Base-by-base conservation (phyloP, 2,113 vertebrate species). In the Seriola quinqueradiata region DNA sequence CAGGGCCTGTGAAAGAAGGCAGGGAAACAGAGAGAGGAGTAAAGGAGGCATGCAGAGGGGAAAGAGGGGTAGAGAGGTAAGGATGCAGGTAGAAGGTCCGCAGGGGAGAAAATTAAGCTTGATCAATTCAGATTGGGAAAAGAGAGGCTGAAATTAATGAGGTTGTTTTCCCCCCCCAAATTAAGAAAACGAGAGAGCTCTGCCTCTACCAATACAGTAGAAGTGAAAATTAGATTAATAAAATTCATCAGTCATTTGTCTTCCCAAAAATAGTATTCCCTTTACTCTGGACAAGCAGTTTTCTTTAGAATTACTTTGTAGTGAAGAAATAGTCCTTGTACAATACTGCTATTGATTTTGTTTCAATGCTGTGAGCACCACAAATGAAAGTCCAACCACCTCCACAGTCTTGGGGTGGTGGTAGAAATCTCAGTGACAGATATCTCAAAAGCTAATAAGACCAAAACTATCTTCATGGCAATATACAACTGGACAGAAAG, bases 1-100 rank as follows among this genome's bases (percentile, higher is more conserved):
- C 64, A 80, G 76, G 84, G 42, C 44, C 48, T 69, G 58, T 61
- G 69, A 81, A 81, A 70, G 42, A 61, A 77, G 13, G 59, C 40
- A 69, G 66, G 55, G 64, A 65, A 52, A 70, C 8, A 79, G 75
- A 63, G 19, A 76, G 69, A 70, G 46, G 57, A 42, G n/a, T 23
- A 42, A 77, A 79, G 40, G 34, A 25, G 32, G 32, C 21, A 42
- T 66, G 5, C 5, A 67, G 44, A n/a, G 23, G 73, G 68, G 46
- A 65, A 70, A 54, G 57, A 63, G 28, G 64, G 42, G 50, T 19
- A 21, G 19, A 44, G 13, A 73, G 5, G 19, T 77, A 50, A 75
- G 42, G 54, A 72, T 46, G 25, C 50, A 76, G 42, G 60, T 64
- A 81, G 67, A 52, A 52, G n/a, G 68, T 61, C n/a, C 61, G 9